phyloP scores from a whole-genome alignment of 1,140 invertebrate genomes.

The Leptinotarsa texana region DNA sequence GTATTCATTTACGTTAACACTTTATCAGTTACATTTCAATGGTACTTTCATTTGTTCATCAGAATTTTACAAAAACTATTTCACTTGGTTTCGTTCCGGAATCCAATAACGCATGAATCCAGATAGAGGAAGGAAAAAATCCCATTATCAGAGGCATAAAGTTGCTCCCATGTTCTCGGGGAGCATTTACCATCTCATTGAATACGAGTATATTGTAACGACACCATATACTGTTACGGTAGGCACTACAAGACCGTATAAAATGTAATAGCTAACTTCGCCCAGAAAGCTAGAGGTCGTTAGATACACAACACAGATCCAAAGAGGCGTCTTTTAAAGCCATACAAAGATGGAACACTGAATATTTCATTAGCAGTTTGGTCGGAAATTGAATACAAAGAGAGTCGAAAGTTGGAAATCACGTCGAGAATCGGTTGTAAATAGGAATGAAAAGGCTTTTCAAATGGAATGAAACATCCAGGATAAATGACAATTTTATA shows the following conservation, averaged over 20 bases:
- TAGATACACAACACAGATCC: slow-evolving; percentile 21
- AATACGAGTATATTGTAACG: slow-evolving; percentile 14
- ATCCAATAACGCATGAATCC: too few species aligned
- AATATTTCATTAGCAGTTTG: slow-evolving; percentile 34
- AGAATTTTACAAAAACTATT: too few species aligned
- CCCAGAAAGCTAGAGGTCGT: slow-evolving; percentile 11
- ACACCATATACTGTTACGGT: background rate
- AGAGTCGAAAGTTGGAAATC: slow-evolving; percentile 11
- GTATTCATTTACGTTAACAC: too few species aligned
- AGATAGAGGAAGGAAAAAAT: background rate
- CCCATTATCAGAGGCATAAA: background rate
- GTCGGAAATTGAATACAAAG: slow-evolving; percentile 28
- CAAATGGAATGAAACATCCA: slow-evolving; percentile 1
- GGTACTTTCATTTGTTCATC: too few species aligned
- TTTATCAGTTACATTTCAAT: too few species aligned
- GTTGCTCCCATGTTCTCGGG: background rate
- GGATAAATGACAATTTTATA: slow-evolving; percentile 20
- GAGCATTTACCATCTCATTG: slow-evolving; percentile 9
- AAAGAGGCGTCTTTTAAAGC: slow-evolving; percentile 8
- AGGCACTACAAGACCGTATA: slow-evolving; percentile 15
- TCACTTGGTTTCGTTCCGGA: too few species aligned
- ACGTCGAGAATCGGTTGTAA: slow-evolving; percentile 22
- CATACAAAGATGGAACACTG: slow-evolving; percentile 26
- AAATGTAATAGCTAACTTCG: slow-evolving; percentile 24
- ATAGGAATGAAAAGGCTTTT: slow-evolving; percentile 17